A percentile compares a stretch with the other conserved stretches of the same genome.
phyloP scores from a whole-genome alignment of 2,113 vertebrate species.

The Smithornis capensis region DNA sequence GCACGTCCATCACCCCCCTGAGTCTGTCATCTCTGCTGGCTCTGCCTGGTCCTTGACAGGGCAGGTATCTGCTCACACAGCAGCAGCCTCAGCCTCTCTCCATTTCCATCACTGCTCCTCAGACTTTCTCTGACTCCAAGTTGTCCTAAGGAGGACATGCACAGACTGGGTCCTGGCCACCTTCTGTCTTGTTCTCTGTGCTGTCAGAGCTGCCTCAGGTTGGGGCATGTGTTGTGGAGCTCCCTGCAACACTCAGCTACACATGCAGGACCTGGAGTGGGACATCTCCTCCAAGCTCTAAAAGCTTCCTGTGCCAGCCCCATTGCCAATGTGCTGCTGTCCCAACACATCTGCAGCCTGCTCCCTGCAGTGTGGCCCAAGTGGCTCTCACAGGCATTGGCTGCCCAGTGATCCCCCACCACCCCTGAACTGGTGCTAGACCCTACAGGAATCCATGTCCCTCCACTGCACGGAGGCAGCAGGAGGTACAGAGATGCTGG shows the following conservation, averaged over 20 bases:
- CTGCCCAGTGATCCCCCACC: background rate
- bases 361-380: background rate
- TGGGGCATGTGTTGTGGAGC: background rate
- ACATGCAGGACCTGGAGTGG: accelerated
- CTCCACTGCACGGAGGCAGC: background rate
- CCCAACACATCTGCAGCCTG: background rate
- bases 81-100: background rate
- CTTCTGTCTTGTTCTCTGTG: background rate
- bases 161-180: background rate
- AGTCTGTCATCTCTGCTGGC: background rate
- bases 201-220: background rate
- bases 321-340: background rate
- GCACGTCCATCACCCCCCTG: background rate
- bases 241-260: background rate
- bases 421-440: background rate
- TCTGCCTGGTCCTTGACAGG: background rate
- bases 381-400: background rate
- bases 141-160: background rate
- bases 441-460: background rate
- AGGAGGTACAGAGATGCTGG: background rate
- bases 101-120: background rate
- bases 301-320: accelerated
- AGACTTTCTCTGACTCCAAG: background rate
- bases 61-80: background rate
- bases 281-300: background rate